phyloP scores from a whole-genome alignment of 1,140 invertebrate species.

The Drosophila insularis region DNA sequence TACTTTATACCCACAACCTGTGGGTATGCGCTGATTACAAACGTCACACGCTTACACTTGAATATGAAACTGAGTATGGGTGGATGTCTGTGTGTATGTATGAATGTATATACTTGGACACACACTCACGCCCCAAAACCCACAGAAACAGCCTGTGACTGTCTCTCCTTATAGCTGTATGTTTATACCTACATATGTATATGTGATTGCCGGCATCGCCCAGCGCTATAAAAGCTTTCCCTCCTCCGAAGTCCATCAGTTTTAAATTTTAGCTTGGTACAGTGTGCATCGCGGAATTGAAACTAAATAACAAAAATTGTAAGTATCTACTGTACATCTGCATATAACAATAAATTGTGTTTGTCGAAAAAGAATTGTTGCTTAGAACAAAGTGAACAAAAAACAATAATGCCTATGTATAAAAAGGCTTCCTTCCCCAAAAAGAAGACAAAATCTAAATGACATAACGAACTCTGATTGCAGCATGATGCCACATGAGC shows the following conservation, averaged over 20 bases:
- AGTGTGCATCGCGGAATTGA: conserved; percentile 52
- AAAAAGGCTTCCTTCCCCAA: conserved; percentile 22
- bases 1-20: conserved; percentile 12
- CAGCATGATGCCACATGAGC: not conserved
- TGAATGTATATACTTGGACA: not conserved
- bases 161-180: conserved; percentile 43
- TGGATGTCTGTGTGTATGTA: conserved; percentile 1
- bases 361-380: conserved; percentile 27
- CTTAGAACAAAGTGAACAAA: conserved; percentile 17
- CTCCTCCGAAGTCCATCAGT: conserved; percentile 45
- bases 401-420: not conserved
- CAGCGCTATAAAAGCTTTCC: conserved; percentile 54
- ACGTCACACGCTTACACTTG: conserved; percentile 30
- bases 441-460: not conserved
- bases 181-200: too few species aligned
- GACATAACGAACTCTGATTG: not conserved
- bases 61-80: too few species aligned
- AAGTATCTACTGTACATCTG: conserved; percentile 46
- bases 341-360: too few species aligned
- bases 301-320: conserved; percentile 49
- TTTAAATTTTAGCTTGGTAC: conserved; percentile 60
- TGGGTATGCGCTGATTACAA: conserved; percentile 23
- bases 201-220: conserved; percentile 36
- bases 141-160: conserved; percentile 30
- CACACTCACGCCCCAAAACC: conserved; percentile 9